Base-by-base conservation (phyloP, 2,113 vertebrate genomes). In the Tenrec ecaudatus region DNA sequence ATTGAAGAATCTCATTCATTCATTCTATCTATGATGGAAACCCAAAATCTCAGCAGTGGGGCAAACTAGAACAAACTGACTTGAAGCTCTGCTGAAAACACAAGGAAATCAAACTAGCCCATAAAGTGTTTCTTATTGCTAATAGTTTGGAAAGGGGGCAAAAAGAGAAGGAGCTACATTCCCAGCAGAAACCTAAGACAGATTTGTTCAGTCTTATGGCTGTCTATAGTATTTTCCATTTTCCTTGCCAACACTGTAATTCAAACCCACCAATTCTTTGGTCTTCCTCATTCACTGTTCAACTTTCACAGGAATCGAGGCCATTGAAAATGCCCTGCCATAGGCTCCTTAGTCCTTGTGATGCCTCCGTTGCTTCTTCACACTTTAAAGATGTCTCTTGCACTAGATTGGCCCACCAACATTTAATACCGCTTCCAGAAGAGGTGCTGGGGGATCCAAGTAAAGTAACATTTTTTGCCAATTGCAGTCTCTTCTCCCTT, bases 41-140 rank as follows among this genome's bases (percentile, higher is more conserved):
- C 8, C 22, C 23, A 64, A 64, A 64, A 8, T 64, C 62, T 64
- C 23, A 64, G 62, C 8, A 64, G 62, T 22, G 62, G 23, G 62
- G 22, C 62, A 64, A 64, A 25, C 23, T 25, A 25, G 62, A 64
- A 64, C 5, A 6, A 64, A 25, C 23, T 9, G 23, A 25, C 5
- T 64, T 23, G 23, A 27, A 64, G 62, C 62, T 25, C 62, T 64
- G 17, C 11, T 94, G 57, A 77, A 77, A 92, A 68, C 25, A 89
- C 75, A 53, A 88, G 76, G 29, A 80, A 2, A 64, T 86, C 17
- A 82, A 82, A 76, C 40, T 86, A 23, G 25, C 29, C 75, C 27
- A 86, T 33, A 78, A 66, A 62, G 89, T 14, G 31, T 38, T 76
- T 83, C 22, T 91, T 82, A 89, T 64, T 88, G 4, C 60, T 89